phyloP scores from a whole-genome alignment of 2,888 invertebrate genomes.

The Cecidostiba fungosa region DNA sequence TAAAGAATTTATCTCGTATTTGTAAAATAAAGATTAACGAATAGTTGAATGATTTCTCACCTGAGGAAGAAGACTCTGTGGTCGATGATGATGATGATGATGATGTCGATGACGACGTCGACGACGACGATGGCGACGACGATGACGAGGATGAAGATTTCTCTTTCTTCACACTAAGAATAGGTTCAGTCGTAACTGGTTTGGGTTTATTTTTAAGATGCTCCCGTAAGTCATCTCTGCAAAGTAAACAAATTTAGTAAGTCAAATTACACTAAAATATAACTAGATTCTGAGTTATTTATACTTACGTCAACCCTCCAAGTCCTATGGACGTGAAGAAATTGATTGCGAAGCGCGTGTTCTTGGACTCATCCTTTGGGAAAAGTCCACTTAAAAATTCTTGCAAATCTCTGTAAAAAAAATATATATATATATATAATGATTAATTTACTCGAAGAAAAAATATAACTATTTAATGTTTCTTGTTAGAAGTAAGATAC shows the following conservation, averaged over 20 bases:
- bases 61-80: conserved; percentile 61
- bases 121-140: conserved; percentile 67
- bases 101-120: conserved; percentile 62
- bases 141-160: conserved; percentile 69
- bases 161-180: conserved; percentile 63
- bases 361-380: conserved; percentile 97
- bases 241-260: conserved; percentile 62
- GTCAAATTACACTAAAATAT: conserved; percentile 13
- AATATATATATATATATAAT: conserved; percentile 35
- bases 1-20: neutral
- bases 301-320: conserved; percentile 92
- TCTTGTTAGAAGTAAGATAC: conserved; percentile 76
- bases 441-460: conserved; percentile 9
- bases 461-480: neutral
- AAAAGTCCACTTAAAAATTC: conserved; percentile 95
- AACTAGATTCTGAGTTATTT: neutral
- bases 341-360: conserved; percentile 96
- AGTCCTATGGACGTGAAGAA: conserved; percentile 83
- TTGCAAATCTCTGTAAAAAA: conserved; percentile 88
- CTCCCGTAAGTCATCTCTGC: conserved; percentile 91
- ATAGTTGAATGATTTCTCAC: neutral
- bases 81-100: conserved; percentile 64
- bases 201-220: conserved; percentile 91
- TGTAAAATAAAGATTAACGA: neutral
- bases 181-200: conserved; percentile 66